These are phyloP conservation scores for Dendroctonus ponderosae DNA, from an alignment of 1,140 invertebrate genomes.

Conservation along the genomic window DNA sequence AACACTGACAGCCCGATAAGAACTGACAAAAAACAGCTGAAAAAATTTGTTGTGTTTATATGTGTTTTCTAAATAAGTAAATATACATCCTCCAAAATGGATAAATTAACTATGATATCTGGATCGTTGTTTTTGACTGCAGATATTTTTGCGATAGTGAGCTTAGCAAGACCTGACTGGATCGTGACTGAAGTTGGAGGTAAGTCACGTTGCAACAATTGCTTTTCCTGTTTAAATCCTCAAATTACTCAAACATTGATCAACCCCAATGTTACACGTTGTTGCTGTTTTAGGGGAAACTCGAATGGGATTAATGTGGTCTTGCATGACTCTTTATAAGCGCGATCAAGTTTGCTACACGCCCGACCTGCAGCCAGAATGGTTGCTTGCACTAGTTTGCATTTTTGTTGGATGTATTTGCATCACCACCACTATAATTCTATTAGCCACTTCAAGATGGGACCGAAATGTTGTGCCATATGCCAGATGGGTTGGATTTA, in stretches of 20 bases:
- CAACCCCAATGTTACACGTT: not conserved
- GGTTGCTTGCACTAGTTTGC: conserved; percentile 85
- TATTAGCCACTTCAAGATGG: conserved; percentile 86
- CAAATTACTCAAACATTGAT: not conserved
- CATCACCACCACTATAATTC: conserved; percentile 86
- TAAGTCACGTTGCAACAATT: conserved; percentile 47
- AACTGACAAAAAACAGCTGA: too few relatives aligned
- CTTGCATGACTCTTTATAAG: conserved; percentile 89
- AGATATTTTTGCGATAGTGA: conserved; percentile 90
- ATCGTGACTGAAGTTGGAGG: conserved; percentile 92
- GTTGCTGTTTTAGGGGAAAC: conserved; percentile 68
- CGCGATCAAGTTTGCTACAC: conserved; percentile 84
- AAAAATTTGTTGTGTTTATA: too few relatives aligned
- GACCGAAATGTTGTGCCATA: conserved; percentile 87
- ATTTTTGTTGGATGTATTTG: conserved; percentile 92
- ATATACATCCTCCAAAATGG: conserved; percentile 60
- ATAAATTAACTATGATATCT: conserved; percentile 89
- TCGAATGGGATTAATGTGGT: conserved; percentile 87
- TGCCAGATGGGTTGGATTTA: conserved; percentile 93
- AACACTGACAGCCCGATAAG: too few relatives aligned
- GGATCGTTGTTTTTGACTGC: conserved; percentile 88
- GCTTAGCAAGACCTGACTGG: conserved; percentile 93
- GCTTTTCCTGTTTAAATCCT: not conserved
- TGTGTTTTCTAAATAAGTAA: too few relatives aligned
- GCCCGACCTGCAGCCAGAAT: conserved; percentile 83